Base-by-base conservation (phyloP, 53 echinoderm and acorn worm genomes). In the Temnopleurus reevesii region DNA sequence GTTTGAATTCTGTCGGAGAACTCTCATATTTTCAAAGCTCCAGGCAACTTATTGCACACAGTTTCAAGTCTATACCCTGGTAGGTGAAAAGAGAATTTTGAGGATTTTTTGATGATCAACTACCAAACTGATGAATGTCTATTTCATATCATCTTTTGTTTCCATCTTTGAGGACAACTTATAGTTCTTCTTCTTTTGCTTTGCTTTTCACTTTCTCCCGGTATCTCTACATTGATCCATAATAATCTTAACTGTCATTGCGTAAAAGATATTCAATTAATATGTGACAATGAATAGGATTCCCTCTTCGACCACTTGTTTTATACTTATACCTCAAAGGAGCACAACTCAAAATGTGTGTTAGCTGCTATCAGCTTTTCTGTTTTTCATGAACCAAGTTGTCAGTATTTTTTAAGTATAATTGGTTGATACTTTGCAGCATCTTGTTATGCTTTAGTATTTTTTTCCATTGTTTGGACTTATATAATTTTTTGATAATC, bases 311-410 rank as follows among this genome's bases (percentile, higher is more conserved):
- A 0, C 18, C 4, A 38, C 71, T 71, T 71, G 21, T 41, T 71
- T n/a, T n/a, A 21, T 71, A 71, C 43, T 71, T 71, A n/a, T 71
- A 71, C 71, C 71, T 71, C 71, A 71, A 17, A 63, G n/a, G 21
- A 71, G 41, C 71, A 10, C 71, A 71, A 71, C 43, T 71, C 71
- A 71, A 19, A 38, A 41, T 41, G 71, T 71, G 71, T 71, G 43
- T 41, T 41, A 41, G 71, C 38, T 71, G 41, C 4, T 71, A 9
- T 36, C 38, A 36, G 36, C 41, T 19, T 8, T 41, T 71, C n/a
- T 71, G 4, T 71, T 3, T 63, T 30, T 5, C 33, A 18, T 13
- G 12, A 23, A 34, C 12, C 17, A 6, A 63, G 63, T 3, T 63
- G 63, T 30, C 17, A 31, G 63, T 63, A 30, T 9, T 63, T 63